These are phyloP conservation scores for Dufourea novaeangliae DNA, from an alignment of 1,140 invertebrate genomes.

Conservation along the genomic window DNA sequence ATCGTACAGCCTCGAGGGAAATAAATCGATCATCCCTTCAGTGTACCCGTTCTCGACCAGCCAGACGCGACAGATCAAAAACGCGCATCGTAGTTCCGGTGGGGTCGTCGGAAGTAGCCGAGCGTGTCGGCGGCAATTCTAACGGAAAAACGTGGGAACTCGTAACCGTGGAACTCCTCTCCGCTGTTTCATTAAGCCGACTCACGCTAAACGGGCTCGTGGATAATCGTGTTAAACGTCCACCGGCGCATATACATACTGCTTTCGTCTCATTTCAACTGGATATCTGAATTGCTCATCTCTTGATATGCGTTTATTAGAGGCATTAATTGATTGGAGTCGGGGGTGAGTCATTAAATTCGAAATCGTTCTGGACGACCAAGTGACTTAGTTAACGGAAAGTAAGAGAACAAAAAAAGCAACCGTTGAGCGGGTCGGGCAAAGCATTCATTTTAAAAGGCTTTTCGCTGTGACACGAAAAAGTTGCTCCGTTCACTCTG, in stretches of 20 bases:
- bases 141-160: conserved; percentile 82
- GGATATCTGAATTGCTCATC: not conserved
- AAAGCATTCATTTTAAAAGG: no score
- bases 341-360: no score
- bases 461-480: no score
- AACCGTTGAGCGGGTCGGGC: no score
- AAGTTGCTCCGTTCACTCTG: no score
- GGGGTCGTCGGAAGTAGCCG: conserved; percentile 77
- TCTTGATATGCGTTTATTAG: not conserved
- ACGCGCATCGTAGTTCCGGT: conserved; percentile 76
- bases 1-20: not conserved
- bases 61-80: conserved; percentile 62
- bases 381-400: no score
- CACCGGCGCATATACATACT: not conserved
- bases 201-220: conserved; percentile 15
- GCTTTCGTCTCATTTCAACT: not conserved
- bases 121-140: conserved; percentile 75
- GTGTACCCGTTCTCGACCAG: not conserved
- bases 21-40: not conserved
- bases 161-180: not conserved
- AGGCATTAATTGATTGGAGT: not conserved
- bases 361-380: no score
- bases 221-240: conserved; percentile 24
- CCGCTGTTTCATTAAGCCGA: conserved; percentile 35
- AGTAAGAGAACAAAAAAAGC: no score